phyloP scores from a whole-genome alignment of 2,888 invertebrate species.

The Phrixothrix hirtus region DNA sequence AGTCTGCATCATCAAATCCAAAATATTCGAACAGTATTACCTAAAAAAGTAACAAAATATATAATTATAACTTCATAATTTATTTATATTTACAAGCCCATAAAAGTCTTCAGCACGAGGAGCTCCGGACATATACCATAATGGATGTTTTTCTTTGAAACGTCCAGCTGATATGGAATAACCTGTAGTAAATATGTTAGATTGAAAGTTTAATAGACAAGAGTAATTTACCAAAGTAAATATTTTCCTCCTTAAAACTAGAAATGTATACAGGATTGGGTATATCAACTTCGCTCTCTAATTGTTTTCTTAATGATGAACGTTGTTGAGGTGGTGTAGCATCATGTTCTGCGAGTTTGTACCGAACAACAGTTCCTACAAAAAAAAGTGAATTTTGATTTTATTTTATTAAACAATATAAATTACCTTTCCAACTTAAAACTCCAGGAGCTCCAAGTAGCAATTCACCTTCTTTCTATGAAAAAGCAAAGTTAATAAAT shows the following conservation, averaged over 20 bases:
- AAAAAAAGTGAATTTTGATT: not conserved
- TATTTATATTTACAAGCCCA: slow-evolving; percentile 42
- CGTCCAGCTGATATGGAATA: slow-evolving; percentile 60
- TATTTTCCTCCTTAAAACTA: slow-evolving; percentile 54
- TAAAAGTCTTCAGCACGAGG: slow-evolving; percentile 55
- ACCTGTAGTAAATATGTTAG: slow-evolving; percentile 53
- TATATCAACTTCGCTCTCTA: slow-evolving; percentile 37
- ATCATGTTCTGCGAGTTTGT: not conserved
- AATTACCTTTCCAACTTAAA: slow-evolving; percentile 59
- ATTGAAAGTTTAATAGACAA: no score
- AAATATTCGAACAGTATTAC: slow-evolving; percentile 33
- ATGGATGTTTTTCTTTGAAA: slow-evolving; percentile 50
- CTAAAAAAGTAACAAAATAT: slow-evolving; percentile 24
- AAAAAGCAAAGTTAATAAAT: no score
- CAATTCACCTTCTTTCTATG: slow-evolving; percentile 47
- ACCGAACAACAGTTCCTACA: slow-evolving; percentile 24
- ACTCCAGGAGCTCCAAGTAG: slow-evolving; percentile 63
- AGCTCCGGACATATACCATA: slow-evolving; percentile 60
- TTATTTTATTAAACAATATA: not conserved
- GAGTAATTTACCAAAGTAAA: slow-evolving; percentile 59
- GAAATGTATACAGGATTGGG: slow-evolving; percentile 55
- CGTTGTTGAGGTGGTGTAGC: not conserved
- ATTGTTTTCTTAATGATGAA: slow-evolving; percentile 1
- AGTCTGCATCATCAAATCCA: slow-evolving; percentile 4
- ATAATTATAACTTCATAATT: not conserved